phyloP scores from a whole-genome alignment of 2,113 vertebrate species.

The Oncorhynchus masou region DNA sequence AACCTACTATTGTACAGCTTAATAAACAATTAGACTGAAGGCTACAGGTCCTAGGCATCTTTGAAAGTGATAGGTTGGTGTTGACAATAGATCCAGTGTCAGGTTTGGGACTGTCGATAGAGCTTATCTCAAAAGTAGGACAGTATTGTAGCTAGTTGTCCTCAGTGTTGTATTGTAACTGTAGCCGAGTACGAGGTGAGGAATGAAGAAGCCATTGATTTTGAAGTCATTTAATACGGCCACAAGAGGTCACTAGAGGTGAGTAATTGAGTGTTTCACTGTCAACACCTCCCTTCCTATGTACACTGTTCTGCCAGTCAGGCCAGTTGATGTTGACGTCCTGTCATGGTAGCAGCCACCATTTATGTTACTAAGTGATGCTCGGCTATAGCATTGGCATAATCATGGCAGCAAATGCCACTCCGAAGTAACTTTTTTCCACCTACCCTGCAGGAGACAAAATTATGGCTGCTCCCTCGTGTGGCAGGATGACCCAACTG shows the following conservation, averaged over 20 bases:
- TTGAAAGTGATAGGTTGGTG: no score
- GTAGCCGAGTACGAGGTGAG: background rate
- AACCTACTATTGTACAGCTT: background rate
- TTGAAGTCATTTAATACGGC: background rate
- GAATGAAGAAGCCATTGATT: background rate
- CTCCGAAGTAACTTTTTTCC: background rate
- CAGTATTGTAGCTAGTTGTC: background rate
- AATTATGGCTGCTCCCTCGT: slow-evolving; percentile 6
- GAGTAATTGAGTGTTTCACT: background rate
- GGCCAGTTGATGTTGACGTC: background rate
- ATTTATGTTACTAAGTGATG: slow-evolving; percentile 8
- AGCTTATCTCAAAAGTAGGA: background rate
- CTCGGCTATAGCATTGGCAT: background rate
- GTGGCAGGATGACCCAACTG: slow-evolving; percentile 15
- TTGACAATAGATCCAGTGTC: background rate
- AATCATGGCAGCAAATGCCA: background rate
- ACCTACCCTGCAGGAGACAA: background rate
- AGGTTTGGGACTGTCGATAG: no score
- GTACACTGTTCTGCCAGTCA: background rate
- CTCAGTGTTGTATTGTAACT: background rate
- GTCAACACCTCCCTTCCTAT: background rate
- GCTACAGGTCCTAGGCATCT: no score
- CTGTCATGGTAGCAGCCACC: background rate
- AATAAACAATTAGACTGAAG: slow-evolving; percentile 3
- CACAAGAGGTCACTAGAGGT: background rate